Conservation (phyloP, 2,888 invertebrate genomes). For the Heliconius hortense region DNA sequence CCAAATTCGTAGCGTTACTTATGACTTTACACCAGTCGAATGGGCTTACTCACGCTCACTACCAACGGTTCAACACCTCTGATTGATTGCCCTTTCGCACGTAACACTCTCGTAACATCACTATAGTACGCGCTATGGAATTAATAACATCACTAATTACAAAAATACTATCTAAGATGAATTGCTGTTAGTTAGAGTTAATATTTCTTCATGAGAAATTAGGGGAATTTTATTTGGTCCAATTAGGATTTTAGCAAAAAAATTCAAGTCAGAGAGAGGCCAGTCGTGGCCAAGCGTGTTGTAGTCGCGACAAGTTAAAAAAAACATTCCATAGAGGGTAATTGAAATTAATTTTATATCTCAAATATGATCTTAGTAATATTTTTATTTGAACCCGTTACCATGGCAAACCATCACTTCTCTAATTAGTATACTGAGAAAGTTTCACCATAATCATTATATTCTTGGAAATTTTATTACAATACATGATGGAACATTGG, state of each 20-base stretch:
- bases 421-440: neutral
- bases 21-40: slow-evolving; percentile 48
- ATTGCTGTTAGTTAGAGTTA: too few species aligned
- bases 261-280: too few species aligned
- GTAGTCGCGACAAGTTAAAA: too few species aligned
- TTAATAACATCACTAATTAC: slow-evolving; percentile 34
- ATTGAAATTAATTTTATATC: too few species aligned
- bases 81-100: slow-evolving; percentile 55
- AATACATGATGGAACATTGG: neutral
- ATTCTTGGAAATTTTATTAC: neutral
- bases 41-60: slow-evolving; percentile 40
- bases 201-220: neutral
- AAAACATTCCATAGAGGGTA: too few species aligned
- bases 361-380: neutral
- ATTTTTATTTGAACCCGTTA: neutral
- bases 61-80: slow-evolving; percentile 43
- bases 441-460: neutral
- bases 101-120: slow-evolving; percentile 44
- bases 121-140: slow-evolving; percentile 25
- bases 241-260: neutral
- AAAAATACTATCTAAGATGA: slow-evolving; percentile 8
- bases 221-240: neutral
- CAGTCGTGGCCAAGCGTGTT: too few species aligned
- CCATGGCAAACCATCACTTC: neutral
- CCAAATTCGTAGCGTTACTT: slow-evolving; percentile 43